Base-by-base conservation (phyloP, 2,113 vertebrate genomes). In the Thermophis baileyi region DNA sequence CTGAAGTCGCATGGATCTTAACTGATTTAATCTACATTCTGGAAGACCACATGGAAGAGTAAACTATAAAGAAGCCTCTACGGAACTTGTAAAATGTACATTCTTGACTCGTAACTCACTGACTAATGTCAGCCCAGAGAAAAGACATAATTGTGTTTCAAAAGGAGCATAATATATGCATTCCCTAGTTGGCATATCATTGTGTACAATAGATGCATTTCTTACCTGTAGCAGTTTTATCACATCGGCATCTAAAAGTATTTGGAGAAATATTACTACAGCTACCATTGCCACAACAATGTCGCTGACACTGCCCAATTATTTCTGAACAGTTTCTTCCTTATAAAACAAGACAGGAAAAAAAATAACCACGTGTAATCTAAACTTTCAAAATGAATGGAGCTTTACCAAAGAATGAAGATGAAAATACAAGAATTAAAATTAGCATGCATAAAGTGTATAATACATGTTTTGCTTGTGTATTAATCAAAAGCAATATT, bases 241-340 rank as follows among this genome's bases (percentile, higher is more conserved):
- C 60, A 93, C 97, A 98, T 91, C 97, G 93, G 96, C 98, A 98
- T 94, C 93, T 93, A 94, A 98, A 98, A 94, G 97, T 97, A 40
- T 95, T 95, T 85, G 97, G 93, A 30, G 96, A 97, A 92, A 96
- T 88, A 87, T 96, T 97, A 88, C 93, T 95, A 88, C 97, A 98
- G 25, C 96, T 97, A 30, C 98, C 98, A 91, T 97, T 95, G 95
- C 96, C 93, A 97, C 97, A 98, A 0, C 94, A 85, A 94, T 95
- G 95, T 27, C 89, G 85, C 91, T 97, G 96, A 95, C 97, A 98
- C 46, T 98, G 98, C 30, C 97, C 97, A 92, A 97, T 93, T 54
- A 98, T 94, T 97, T 99, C 97, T 69, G 98, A 98, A 96, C 97
- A 98, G 95, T 98, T 98, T 92, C 97, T 96, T 35, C 98, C 98